Conservation (phyloP, 2,113 vertebrate species). For the Anoplopoma fimbria region DNA sequence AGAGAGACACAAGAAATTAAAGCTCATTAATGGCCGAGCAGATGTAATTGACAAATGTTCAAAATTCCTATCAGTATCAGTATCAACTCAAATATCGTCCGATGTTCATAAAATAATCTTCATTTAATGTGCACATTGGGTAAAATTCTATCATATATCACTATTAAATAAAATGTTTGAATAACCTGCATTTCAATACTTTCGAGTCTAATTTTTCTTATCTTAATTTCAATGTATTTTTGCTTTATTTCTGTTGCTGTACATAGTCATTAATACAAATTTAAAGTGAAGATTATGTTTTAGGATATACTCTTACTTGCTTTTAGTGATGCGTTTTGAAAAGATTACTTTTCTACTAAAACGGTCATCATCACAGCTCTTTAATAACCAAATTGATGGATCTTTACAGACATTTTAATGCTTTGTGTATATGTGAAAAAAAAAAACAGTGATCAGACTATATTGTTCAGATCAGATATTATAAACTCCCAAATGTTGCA, state of each 20-base stretch:
- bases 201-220: background rate
- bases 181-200: background rate
- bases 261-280: background rate
- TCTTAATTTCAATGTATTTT: background rate
- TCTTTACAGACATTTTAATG: background rate
- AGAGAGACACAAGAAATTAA: background rate
- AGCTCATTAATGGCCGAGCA: background rate
- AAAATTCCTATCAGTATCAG: background rate
- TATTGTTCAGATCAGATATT: background rate
- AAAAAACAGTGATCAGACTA: background rate
- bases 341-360: background rate
- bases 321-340: background rate
- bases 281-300: background rate
- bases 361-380: background rate
- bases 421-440: background rate
- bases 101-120: background rate
- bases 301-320: background rate
- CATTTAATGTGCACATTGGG: background rate
- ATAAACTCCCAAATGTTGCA: background rate
- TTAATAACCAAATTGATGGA: background rate
- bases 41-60: background rate
- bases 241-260: background rate
- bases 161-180: background rate
- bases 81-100: background rate
- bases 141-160: background rate